Percentiles rank a stretch among this genome's conserved stretches.
These are phyloP conservation scores for Takifugu flavidus DNA, from an alignment of 2,113 vertebrate genomes.

Conservation along the genomic window DNA sequence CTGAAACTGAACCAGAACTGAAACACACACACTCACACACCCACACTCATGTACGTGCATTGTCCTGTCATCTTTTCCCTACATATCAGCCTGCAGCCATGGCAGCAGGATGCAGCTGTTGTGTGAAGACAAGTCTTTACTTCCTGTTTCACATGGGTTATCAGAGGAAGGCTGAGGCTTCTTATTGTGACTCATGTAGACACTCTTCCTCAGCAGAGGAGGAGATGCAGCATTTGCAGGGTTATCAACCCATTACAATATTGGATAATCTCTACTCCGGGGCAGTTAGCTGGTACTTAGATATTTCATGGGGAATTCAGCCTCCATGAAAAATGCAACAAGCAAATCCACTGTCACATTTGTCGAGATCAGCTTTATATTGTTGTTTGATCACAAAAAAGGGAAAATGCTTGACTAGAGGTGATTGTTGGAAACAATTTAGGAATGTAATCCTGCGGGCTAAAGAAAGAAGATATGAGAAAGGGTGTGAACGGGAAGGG, in stretches of 20 bases:
- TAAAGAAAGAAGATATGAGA: not conserved
- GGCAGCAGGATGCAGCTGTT: conserved; percentile 60
- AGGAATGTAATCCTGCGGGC: not conserved
- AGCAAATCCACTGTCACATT: conserved; percentile 19
- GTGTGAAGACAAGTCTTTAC: conserved; percentile 64
- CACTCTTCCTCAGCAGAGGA: conserved; percentile 5
- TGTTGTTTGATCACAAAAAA: conserved; percentile 11
- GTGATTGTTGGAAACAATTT: conserved; percentile 14
- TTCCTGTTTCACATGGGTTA: conserved; percentile 70
- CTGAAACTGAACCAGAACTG: too few relatives aligned
- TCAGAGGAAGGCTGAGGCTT: conserved; percentile 48
- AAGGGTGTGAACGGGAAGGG: not conserved
- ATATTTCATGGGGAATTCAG: conserved; percentile 43
- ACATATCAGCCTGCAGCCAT: conserved; percentile 58
- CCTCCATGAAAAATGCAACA: conserved; percentile 40
- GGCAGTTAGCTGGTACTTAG: conserved; percentile 38
- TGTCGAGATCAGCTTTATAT: not conserved
- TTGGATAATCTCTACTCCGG: conserved; percentile 49
- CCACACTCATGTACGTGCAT: conserved; percentile 32
- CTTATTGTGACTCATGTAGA: conserved; percentile 45
- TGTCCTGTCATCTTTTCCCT: conserved; percentile 61
- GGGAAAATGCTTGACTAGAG: conserved; percentile 12
- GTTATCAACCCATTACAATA: conserved; percentile 48
- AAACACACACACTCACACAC: conserved; percentile 10
- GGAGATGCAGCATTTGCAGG: conserved; percentile 39